Percentiles rank a stretch among this genome's conserved stretches.
Conservation (phyloP, 2,797 vertebrate species). For the Notolabrus celidotus region DNA sequence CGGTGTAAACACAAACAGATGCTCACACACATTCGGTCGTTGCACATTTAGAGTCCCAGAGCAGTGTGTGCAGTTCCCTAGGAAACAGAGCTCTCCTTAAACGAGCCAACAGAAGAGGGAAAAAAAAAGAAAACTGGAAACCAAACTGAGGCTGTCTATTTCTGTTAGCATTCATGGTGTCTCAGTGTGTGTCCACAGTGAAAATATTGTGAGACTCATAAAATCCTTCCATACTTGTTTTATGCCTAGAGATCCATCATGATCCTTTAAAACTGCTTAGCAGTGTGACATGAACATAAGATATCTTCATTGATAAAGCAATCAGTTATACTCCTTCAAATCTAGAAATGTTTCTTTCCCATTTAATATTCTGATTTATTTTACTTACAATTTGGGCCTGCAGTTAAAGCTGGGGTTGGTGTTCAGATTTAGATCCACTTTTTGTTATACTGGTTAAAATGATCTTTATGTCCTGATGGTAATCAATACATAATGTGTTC, state of each 20-base stretch:
- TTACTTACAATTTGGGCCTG: too few relatives aligned
- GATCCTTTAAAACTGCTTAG: not conserved
- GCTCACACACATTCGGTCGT: constrained; percentile 26
- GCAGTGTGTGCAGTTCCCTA: constrained; percentile 62
- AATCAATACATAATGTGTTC: too few relatives aligned
- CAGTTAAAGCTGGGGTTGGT: too few relatives aligned
- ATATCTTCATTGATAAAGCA: too few relatives aligned
- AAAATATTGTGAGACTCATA: constrained; percentile 11
- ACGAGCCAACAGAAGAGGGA: constrained; percentile 38
- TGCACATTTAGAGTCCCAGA: constrained; percentile 47
- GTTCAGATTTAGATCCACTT: too few relatives aligned
- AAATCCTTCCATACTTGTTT: not conserved
- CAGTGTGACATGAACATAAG: not conserved
- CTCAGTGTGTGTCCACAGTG: not conserved
- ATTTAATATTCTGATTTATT: too few relatives aligned
- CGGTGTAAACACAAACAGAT: constrained; percentile 30
- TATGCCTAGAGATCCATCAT: not conserved
- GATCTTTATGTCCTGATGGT: too few relatives aligned
- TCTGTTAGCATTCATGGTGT: constrained; percentile 27
- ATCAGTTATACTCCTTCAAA: too few relatives aligned
- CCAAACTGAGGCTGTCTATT: constrained; percentile 11
- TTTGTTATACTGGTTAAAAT: too few relatives aligned
- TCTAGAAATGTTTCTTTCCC: too few relatives aligned
- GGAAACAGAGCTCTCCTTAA: constrained; percentile 59
- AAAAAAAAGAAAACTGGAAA: constrained; percentile 19